Percentiles rank a stretch among this genome's conserved stretches.
These are phyloP conservation scores for Papilio dardanus DNA, from an alignment of 1,140 invertebrate species.

Conservation along the genomic window DNA sequence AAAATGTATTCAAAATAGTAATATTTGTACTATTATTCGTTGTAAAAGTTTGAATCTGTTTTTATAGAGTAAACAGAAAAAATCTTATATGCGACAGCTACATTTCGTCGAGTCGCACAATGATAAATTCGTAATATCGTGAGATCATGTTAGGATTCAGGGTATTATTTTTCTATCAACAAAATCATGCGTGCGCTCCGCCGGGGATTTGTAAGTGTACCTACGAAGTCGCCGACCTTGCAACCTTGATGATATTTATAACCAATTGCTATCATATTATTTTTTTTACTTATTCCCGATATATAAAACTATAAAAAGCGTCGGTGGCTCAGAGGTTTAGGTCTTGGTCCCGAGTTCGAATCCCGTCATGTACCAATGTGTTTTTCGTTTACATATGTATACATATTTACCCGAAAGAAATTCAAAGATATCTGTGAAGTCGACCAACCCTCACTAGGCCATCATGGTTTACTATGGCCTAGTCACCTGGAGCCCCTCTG, in stretches of 20 bases:
- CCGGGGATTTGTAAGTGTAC: slow-evolving; percentile 27
- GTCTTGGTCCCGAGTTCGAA: no score
- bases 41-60: no score
- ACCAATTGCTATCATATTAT: neutral
- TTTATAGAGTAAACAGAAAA: neutral
- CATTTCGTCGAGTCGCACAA: neutral
- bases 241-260: slow-evolving; percentile 18
- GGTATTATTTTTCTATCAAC: slow-evolving; percentile 37
- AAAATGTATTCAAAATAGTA: neutral
- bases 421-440: no score
- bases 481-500: no score
- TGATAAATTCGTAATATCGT: neutral
- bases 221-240: slow-evolving; percentile 12
- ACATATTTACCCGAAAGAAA: no score
- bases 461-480: no score
- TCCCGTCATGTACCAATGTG: no score
- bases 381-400: no score
- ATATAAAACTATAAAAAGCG: no score
- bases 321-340: no score
- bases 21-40: no score
- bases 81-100: neutral
- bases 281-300: neutral
- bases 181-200: slow-evolving; percentile 21
- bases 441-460: no score
- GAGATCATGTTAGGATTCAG: slow-evolving; percentile 31